Evolutionary conservation across 2,113 vertebrate genomes (phyloP).

Genomic region (Cavia aperea): DNA sequence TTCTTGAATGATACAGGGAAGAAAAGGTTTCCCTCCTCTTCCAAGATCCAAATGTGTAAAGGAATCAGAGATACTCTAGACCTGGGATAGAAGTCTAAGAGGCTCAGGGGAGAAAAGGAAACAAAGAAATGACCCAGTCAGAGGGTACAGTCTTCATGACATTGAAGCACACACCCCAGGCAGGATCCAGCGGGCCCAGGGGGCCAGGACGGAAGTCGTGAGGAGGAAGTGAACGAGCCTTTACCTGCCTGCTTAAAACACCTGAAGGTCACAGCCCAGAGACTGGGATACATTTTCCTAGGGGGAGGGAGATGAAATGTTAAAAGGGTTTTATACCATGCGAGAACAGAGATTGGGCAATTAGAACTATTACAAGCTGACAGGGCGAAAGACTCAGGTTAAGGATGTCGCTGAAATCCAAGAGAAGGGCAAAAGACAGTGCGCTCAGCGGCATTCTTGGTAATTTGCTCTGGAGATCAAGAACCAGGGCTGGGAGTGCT

Average conservation of each 20-base stretch:
- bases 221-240: constrained; percentile 3
- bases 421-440: constrained; percentile 66
- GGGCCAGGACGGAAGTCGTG: not conserved
- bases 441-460: constrained; percentile 53
- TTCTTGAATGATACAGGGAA: constrained; percentile 23
- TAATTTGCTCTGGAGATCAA: constrained; percentile 43
- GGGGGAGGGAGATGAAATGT: constrained; percentile 70
- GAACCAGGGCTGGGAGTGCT: constrained; percentile 13
- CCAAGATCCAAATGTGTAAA: constrained; percentile 16
- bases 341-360: constrained; percentile 71
- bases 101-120: not conserved
- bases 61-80: constrained; percentile 17
- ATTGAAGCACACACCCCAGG: constrained; percentile 55
- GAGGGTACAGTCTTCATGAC: constrained; percentile 59
- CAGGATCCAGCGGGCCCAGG: constrained; percentile 47
- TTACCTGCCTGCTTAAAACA: constrained; percentile 67
- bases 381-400: constrained; percentile 69
- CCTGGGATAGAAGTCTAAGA: constrained; percentile 60
- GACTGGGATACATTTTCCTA: constrained; percentile 72
- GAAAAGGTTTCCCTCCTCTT: not conserved
- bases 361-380: constrained; percentile 77
- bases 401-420: constrained; percentile 63
- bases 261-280: constrained; percentile 72
- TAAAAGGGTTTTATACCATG: constrained; percentile 74
- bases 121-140: constrained; percentile 64